Conservation (phyloP, 1,140 invertebrate species). For the Stratiolaelaps scimitus region DNA sequence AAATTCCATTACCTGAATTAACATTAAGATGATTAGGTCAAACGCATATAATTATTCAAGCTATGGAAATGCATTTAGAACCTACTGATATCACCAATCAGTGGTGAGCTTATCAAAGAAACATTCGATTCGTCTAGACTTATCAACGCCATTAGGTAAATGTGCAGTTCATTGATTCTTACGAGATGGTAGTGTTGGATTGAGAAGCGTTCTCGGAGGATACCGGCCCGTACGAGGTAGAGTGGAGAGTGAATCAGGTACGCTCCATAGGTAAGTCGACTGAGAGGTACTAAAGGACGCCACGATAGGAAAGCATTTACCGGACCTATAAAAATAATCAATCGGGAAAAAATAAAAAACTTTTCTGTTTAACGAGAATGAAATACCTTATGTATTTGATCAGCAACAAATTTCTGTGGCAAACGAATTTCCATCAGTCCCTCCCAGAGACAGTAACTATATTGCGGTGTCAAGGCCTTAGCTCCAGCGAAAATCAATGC, state of each 20-base stretch:
- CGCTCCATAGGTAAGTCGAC: constrained; percentile 32
- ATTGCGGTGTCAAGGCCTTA: too few relatives aligned
- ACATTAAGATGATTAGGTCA: constrained; percentile 2
- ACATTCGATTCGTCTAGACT: too few relatives aligned
- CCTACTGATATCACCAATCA: too few relatives aligned
- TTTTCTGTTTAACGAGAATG: too few relatives aligned
- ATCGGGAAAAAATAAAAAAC: not conserved
- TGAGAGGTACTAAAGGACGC: constrained; percentile 32
- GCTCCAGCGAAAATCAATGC: too few relatives aligned
- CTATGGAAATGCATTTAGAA: too few relatives aligned
- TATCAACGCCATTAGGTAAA: too few relatives aligned
- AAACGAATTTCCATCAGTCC: too few relatives aligned
- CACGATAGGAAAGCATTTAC: constrained; percentile 30
- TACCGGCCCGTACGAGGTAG: constrained; percentile 28
- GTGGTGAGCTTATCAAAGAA: too few relatives aligned
- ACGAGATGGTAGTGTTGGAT: constrained; percentile 27
- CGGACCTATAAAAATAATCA: not conserved
- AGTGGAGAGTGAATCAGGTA: constrained; percentile 34
- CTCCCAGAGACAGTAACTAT: too few relatives aligned
- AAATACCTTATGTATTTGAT: too few relatives aligned
- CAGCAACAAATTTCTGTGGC: too few relatives aligned
- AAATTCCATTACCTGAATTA: constrained; percentile 26
- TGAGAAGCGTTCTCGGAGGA: constrained; percentile 10
- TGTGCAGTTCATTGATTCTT: not conserved
- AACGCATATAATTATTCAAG: not conserved